Evolutionary conservation across 2,797 vertebrate genomes (phyloP).

Genomic region (Notamacropus eugenii): DNA sequence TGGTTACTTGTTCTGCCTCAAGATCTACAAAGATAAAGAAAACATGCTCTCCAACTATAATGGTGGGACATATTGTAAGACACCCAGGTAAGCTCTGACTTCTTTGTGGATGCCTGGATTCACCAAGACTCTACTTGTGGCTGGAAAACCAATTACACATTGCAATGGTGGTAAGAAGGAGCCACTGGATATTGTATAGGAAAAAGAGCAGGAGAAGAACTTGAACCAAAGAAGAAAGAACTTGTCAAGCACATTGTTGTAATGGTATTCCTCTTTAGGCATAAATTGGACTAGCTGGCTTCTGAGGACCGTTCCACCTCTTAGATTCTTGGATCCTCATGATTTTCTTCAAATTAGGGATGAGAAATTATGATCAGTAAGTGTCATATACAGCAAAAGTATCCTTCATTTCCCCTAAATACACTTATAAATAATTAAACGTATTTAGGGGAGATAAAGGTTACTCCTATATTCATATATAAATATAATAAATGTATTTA

Average conservation of each 20-base stretch:
- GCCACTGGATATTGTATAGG: neutral
- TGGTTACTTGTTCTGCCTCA: neutral
- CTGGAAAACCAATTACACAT: neutral
- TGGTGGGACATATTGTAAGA: neutral
- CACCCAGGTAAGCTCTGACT: neutral
- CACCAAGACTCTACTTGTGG: neutral
- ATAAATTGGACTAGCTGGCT: neutral
- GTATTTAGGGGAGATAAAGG: neutral
- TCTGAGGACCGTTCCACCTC: neutral
- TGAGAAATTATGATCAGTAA: neutral
- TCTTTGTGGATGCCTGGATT: neutral
- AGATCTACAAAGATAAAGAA: neutral
- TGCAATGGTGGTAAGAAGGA: neutral
- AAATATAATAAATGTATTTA: neutral
- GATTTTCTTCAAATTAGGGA: neutral
- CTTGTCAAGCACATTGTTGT: neutral
- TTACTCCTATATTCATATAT: neutral
- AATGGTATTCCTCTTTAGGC: neutral
- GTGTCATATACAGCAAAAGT: neutral
- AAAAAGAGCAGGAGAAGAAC: neutral
- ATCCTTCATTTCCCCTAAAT: neutral
- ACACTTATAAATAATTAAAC: neutral
- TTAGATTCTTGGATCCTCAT: neutral
- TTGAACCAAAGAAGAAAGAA: neutral
- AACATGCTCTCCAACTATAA: neutral